phyloP scores from a whole-genome alignment of 2,888 invertebrate species.

The Volucella inflata region DNA sequence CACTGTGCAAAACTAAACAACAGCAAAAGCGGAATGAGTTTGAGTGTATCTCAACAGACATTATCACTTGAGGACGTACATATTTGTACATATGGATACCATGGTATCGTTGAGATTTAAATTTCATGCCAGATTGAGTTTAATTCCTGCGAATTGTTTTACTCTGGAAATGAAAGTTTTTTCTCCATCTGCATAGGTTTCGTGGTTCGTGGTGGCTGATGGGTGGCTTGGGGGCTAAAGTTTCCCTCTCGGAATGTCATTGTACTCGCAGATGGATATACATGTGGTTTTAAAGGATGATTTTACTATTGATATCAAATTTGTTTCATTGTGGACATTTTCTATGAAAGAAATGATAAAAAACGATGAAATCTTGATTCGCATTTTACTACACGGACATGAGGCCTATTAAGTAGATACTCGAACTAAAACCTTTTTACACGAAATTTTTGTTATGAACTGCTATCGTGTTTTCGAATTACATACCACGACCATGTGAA shows the following conservation, averaged over 20 bases:
- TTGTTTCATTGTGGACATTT: too few relatives aligned
- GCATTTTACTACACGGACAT: too few relatives aligned
- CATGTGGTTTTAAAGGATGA: too few relatives aligned
- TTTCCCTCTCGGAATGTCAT: background rate
- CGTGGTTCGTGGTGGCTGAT: background rate
- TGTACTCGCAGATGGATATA: too few relatives aligned
- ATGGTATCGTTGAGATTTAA: constrained; percentile 48
- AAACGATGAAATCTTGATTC: too few relatives aligned
- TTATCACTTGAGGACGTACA: constrained; percentile 39
- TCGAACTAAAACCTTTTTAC: background rate
- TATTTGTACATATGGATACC: background rate
- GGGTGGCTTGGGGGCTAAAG: background rate
- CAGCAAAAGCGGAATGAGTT: constrained; percentile 8
- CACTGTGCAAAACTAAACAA: background rate
- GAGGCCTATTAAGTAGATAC: too few relatives aligned
- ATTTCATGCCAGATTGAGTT: constrained; percentile 55
- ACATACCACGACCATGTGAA: background rate
- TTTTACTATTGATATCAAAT: too few relatives aligned
- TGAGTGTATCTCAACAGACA: constrained; percentile 36
- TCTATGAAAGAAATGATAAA: too few relatives aligned
- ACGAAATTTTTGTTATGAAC: background rate
- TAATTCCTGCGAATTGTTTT: constrained; percentile 53
- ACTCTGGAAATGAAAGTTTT: constrained; percentile 42
- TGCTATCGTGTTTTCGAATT: background rate
- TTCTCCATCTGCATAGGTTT: constrained; percentile 14